Conservation (phyloP, 2,113 vertebrate species). For the Stigmatopora argus region DNA sequence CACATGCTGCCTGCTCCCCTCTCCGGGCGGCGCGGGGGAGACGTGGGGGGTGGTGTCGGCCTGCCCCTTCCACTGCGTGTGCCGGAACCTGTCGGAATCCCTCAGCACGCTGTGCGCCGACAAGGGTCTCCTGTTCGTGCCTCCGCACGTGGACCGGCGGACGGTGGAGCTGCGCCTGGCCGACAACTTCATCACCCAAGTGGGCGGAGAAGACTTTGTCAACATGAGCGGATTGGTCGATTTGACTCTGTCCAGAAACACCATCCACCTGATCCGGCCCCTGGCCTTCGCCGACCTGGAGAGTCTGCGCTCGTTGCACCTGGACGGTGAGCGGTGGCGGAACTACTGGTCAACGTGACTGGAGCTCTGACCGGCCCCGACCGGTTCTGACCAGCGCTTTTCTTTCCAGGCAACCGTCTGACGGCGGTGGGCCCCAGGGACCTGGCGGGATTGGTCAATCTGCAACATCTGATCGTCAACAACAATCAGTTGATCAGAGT, state of each 20-base stretch:
- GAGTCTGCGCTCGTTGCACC: slow-evolving; percentile 82
- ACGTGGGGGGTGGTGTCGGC: slow-evolving; percentile 75
- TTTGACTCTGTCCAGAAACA: slow-evolving; percentile 86
- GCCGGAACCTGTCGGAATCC: slow-evolving; percentile 86
- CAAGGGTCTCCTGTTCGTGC: slow-evolving; percentile 86
- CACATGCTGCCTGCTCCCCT: slow-evolving; percentile 68
- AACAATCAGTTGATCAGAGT: slow-evolving; percentile 85
- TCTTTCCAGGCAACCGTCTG: slow-evolving; percentile 73
- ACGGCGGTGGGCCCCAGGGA: slow-evolving; percentile 74
- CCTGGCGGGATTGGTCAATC: slow-evolving; percentile 78
- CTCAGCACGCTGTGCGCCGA: slow-evolving; percentile 88
- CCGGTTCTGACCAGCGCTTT: not conserved
- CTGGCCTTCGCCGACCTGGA: slow-evolving; percentile 83
- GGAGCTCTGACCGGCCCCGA: not conserved
- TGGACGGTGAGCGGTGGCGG: slow-evolving; percentile 67
- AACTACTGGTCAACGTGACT: not conserved
- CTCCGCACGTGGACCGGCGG: slow-evolving; percentile 82
- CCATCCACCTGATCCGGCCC: slow-evolving; percentile 79
- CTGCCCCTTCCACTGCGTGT: slow-evolving; percentile 86
- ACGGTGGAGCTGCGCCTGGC: slow-evolving; percentile 87
- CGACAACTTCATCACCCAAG: slow-evolving; percentile 85
- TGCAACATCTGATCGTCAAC: slow-evolving; percentile 86
- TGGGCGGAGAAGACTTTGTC: slow-evolving; percentile 79
- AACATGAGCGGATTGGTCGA: slow-evolving; percentile 89
- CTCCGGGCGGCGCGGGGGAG: slow-evolving; percentile 70